Conservation (phyloP, 2,797 vertebrate genomes). For the Phalloptychus januarius region DNA sequence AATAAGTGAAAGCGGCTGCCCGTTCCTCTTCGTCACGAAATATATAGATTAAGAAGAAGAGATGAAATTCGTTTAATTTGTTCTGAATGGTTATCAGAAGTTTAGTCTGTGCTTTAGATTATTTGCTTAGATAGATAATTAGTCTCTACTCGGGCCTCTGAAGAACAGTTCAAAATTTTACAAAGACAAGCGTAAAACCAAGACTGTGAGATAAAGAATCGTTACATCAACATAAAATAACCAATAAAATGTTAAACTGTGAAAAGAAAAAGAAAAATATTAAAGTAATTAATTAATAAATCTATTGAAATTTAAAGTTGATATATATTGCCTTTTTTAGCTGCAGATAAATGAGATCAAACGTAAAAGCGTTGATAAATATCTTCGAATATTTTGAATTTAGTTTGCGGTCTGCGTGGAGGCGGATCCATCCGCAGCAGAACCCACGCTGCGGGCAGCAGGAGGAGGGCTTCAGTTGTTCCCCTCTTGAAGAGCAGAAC, state of each 20-base stretch:
- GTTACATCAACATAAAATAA: neutral
- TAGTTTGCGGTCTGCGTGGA: conserved; percentile 2
- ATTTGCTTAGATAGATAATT: neutral
- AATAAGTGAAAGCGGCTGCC: neutral
- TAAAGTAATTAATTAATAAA: neutral
- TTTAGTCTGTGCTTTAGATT: neutral
- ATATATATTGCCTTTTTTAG: neutral
- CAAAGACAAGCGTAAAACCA: neutral
- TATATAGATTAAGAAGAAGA: neutral
- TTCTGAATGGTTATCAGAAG: neutral
- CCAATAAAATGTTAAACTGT: neutral
- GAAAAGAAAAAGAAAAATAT: neutral
- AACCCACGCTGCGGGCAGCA: no score
- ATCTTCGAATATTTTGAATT: neutral
- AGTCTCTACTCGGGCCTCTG: neutral
- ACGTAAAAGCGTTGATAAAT: neutral
- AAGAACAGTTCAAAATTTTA: neutral
- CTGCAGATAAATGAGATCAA: neutral
- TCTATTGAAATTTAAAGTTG: neutral
- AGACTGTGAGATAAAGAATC: neutral
- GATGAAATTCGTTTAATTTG: neutral
- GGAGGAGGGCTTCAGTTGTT: conserved; percentile 1
- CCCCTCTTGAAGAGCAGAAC: neutral
- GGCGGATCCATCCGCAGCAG: conserved; percentile 29
- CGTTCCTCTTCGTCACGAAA: neutral